Evolutionary conservation across 2,797 vertebrate genomes (phyloP), one percentile per base, ranked within the genome.

Genomic region (Neosilurus hyrtlii): DNA sequence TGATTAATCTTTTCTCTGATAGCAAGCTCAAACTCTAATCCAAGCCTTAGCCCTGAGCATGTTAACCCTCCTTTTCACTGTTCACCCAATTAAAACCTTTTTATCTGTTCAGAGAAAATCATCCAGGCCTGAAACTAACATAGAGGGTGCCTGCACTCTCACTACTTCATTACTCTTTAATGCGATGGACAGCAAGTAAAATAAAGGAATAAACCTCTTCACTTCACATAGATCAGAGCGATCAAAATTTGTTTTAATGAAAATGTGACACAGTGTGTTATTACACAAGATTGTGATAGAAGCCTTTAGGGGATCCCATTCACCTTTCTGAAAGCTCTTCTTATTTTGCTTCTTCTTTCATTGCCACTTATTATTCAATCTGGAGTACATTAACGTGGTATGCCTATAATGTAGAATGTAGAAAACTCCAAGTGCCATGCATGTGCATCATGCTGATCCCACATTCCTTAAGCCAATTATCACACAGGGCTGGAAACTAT

Each of bases 401-500:
- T 9, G 24, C 52, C 4, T 30, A 30, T 30, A 43, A 51, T 26
- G 30, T 24, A 1, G 51, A 57, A 26, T 15, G 51, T 56, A 59
- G 30, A 76, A 61, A 7, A 22, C 11, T 10, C 18, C 2, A 10
- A 35, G 9, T 82, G 10, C 57, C 75, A 49, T 80, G 76, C 72
- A 70, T 52, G 63, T 0, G 30, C 81, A 75, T 71, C 67, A 75
- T 20, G 76, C 75, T 87, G 89, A 84, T 43, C 26, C 66, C 80
- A 85, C 82, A 86, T 88, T 72, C 85, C 72, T 82, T 86, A 84
- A 91, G 87, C 86, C 70, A 91, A 91, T 88, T 89, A 89, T 89
- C 84, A 90, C 86, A 89, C 83, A 74, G 85, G 89, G 91, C 88
- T 87, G 88, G 84, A 67, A 89, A 84, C 92, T 91, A 92, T 87